phyloP scores from a whole-genome alignment of 2,113 vertebrate genomes.

The Sorex fumeus region DNA sequence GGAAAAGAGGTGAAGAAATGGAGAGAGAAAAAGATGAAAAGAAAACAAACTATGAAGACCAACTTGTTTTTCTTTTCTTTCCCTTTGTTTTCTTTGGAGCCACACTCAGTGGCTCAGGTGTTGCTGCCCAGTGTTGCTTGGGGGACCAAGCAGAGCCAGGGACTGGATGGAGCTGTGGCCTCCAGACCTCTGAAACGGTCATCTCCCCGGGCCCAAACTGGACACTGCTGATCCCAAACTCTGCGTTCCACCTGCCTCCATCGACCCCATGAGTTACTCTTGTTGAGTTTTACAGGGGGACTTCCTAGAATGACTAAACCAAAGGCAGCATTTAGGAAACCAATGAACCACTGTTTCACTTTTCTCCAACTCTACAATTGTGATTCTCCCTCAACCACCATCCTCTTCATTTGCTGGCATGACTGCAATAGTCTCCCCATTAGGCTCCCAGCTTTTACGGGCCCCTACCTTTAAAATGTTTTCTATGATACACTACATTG shows the following conservation, averaged over 20 bases:
- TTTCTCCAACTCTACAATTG: background rate
- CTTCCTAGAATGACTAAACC: background rate
- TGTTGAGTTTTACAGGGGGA: background rate
- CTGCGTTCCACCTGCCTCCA: background rate
- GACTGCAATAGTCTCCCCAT: background rate
- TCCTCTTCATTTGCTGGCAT: background rate
- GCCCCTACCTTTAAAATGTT: background rate
- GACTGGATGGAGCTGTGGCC: background rate
- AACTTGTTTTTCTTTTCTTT: background rate
- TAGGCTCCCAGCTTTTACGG: background rate
- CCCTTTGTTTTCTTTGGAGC: background rate
- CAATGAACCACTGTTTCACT: background rate
- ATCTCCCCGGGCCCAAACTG: too few species aligned
- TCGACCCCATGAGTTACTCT: background rate
- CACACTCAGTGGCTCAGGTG: too few species aligned
- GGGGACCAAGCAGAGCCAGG: too few species aligned
- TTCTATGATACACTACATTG: background rate
- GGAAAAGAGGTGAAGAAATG: background rate
- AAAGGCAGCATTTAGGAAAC: slow-evolving; percentile 28
- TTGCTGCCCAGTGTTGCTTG: too few species aligned
- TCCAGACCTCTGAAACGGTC: background rate
- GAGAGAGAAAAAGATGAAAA: background rate
- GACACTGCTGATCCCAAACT: background rate
- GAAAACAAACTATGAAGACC: background rate
- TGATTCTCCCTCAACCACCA: background rate